A percentile compares a stretch with the other conserved stretches of the same genome.
phyloP scores from a whole-genome alignment of 2,797 vertebrate genomes.

The Paramormyrops hopkinsi region DNA sequence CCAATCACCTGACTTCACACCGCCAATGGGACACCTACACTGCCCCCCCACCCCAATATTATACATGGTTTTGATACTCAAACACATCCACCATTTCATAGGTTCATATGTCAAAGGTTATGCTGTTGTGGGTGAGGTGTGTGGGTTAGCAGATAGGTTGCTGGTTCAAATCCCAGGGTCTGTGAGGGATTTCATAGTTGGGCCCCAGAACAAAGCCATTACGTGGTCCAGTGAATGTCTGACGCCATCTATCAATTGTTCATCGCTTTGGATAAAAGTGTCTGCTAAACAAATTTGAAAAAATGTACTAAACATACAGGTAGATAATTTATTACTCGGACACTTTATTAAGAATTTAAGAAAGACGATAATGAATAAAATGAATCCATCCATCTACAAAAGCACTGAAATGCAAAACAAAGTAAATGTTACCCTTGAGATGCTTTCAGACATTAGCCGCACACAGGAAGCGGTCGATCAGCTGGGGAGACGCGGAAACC shows the following conservation, averaged over 20 bases:
- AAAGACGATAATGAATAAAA: neutral
- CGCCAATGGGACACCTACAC: neutral
- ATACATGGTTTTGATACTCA: neutral
- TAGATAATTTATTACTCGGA: neutral
- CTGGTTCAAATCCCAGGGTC: neutral
- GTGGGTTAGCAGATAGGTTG: neutral
- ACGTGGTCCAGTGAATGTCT: neutral
- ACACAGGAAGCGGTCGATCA: neutral
- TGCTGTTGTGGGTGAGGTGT: neutral
- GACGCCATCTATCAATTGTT: neutral
- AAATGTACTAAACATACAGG: neutral
- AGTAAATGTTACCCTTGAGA: neutral
- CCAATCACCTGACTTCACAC: neutral
- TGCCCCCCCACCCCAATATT: neutral
- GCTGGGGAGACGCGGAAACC: neutral
- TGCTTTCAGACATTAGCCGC: neutral
- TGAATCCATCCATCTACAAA: neutral
- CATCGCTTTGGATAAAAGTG: neutral
- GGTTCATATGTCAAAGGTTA: neutral
- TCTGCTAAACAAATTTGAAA: neutral
- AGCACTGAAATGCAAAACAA: neutral
- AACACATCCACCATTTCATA: neutral
- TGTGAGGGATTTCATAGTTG: neutral
- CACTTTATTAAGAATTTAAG: neutral
- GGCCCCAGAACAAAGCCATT: neutral